phyloP scores from a whole-genome alignment of 2,797 vertebrate genomes.

The Phaenicophaeus curvirostris region DNA sequence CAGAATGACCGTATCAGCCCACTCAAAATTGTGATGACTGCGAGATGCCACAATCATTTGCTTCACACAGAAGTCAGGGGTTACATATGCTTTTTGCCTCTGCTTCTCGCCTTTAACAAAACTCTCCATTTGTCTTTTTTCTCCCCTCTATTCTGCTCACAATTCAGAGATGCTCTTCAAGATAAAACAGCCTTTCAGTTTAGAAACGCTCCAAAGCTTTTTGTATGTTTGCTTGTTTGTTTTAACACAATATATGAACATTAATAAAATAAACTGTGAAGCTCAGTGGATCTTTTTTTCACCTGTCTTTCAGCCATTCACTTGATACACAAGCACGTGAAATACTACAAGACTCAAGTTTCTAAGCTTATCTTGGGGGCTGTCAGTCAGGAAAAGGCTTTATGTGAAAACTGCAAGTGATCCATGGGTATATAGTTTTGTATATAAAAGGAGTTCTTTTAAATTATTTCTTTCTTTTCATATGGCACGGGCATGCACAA shows the following conservation, averaged over 20 bases:
- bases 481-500: neutral
- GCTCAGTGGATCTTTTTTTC: constrained; percentile 11
- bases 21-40: neutral
- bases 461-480: constrained; percentile 59
- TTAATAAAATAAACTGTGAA: constrained; percentile 63
- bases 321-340: constrained; percentile 50
- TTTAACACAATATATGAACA: constrained; percentile 58
- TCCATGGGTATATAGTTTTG: constrained; percentile 45
- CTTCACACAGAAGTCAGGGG: neutral
- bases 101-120: neutral
- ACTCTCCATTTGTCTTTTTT: neutral
- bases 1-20: neutral
- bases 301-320: constrained; percentile 47
- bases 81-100: neutral
- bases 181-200: constrained; percentile 57
- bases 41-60: neutral
- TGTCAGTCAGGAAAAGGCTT: constrained; percentile 66
- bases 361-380: constrained; percentile 66
- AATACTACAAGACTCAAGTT: constrained; percentile 70
- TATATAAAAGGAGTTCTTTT: constrained; percentile 2
- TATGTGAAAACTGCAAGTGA: constrained; percentile 68
- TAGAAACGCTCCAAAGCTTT: constrained; percentile 39
- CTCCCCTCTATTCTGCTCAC: neutral
- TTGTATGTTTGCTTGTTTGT: constrained; percentile 31
- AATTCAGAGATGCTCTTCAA: constrained; percentile 45